Evolutionary conservation across 2,797 vertebrate species (phyloP).

Genomic region (Chaenodraco wilsoni): DNA sequence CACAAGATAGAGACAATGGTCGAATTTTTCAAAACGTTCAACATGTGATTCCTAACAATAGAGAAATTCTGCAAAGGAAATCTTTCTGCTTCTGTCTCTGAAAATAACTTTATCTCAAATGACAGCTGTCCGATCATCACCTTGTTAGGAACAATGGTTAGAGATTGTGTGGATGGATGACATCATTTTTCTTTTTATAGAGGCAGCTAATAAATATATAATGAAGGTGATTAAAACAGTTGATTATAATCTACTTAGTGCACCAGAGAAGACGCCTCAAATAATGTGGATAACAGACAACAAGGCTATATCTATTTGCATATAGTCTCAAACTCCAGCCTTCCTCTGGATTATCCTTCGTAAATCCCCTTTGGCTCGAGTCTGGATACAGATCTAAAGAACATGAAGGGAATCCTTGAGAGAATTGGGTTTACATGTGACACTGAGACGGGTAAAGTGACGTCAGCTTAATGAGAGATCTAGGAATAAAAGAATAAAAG

Average conservation of each 20-base stretch:
- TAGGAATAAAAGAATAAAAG: conserved; percentile 42
- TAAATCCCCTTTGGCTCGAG: conserved; percentile 43
- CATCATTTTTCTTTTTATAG: conserved; percentile 26
- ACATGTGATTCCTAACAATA: neutral
- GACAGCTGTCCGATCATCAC: conserved; percentile 49
- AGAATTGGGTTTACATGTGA: conserved; percentile 29
- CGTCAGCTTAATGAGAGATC: conserved; percentile 26
- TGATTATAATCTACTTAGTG: conserved; percentile 14
- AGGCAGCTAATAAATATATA: conserved; percentile 8
- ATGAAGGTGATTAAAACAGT: neutral
- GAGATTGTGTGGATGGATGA: conserved; percentile 5
- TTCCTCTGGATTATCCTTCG: conserved; percentile 33
- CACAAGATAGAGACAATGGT: neutral
- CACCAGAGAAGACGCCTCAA: conserved; percentile 4
- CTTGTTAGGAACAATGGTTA: conserved; percentile 21
- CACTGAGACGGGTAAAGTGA: conserved; percentile 37
- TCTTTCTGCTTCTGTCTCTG: conserved; percentile 4
- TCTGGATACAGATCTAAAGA: conserved; percentile 29
- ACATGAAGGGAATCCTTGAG: conserved; percentile 10
- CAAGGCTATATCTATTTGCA: conserved; percentile 15
- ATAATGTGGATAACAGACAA: conserved; percentile 13
- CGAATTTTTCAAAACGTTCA: neutral
- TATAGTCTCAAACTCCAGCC: conserved; percentile 19
- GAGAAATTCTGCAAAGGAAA: neutral
- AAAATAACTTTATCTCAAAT: conserved; percentile 23